Evolutionary conservation across 2,888 invertebrate genomes (phyloP), one percentile per base, ranked within the genome.

Genomic region (Drosophila histrio): DNA sequence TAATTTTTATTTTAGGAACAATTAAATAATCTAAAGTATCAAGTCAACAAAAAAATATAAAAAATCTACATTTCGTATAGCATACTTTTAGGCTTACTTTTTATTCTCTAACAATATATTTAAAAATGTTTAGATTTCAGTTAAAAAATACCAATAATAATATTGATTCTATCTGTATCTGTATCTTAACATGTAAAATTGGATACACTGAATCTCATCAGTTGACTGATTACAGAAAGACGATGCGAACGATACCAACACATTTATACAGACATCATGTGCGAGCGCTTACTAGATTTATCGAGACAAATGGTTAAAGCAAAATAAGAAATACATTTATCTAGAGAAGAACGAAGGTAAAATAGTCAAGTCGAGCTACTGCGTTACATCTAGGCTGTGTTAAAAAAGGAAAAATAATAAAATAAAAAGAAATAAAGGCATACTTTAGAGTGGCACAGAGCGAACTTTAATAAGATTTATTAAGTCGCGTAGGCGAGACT

Each of bases 391-490:
- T 52, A 44, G 57, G 60, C 49, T 28, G 46, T 64, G n/a, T 57
- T 32, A 39, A 63, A 47, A 52, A 46, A 11, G 13, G 6, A 5
- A 9, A 47, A 34, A 43, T 13, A 32, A 32, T 3, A 43, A 24
- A 46, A 24, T 7, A 15, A 19, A 32, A 36, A 67, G 41, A 59
- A 50, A 57, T 72, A 77, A 71, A 66, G 74, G 64, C 67, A 79
- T 81, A 79, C 77, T 84, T 87, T 80, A 76, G 74, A 74, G 70
- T 41, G 26, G 46, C 32, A 64, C 72, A 52, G 62, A 67, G 77
- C 62, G 71, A 74, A 82, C 83, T 87, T 85, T 81, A 87, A 82
- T 79, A 84, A 81, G 83, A 84, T 84, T 85, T 84, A 84, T 84
- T 81, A 84, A 87, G 87, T 84, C 74, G 72, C 67, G 53, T 57